Percentiles rank a stretch among this genome's conserved stretches.
Conservation (phyloP, 2,888 invertebrate genomes). For the Macroteleia sp. region DNA sequence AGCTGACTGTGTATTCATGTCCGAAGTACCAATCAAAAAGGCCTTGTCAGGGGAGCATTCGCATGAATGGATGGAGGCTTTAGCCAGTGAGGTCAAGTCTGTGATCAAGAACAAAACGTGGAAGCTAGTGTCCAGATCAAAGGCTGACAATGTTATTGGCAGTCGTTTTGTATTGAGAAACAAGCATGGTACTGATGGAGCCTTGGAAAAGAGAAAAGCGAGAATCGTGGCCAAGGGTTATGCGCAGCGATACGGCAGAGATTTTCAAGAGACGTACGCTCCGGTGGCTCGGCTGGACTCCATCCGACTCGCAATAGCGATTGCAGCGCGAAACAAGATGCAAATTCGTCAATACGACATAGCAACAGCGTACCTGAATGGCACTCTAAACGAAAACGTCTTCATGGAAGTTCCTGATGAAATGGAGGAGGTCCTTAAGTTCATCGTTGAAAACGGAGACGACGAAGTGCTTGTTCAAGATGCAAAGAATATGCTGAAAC, state of each 20-base stretch:
- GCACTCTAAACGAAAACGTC: slow-evolving; percentile 46
- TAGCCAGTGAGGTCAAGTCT: slow-evolving; percentile 25
- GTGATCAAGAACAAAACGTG: slow-evolving; percentile 41
- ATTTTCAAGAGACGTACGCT: slow-evolving; percentile 13
- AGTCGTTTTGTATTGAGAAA: slow-evolving; percentile 10
- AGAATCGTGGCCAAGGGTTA: slow-evolving; percentile 22
- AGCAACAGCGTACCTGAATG: slow-evolving; percentile 67
- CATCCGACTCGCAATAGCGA: background rate
- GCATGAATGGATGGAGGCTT: slow-evolving; percentile 30
- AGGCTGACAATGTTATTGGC: background rate
- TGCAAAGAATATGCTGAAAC: background rate
- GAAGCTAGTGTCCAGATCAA: slow-evolving; percentile 22
- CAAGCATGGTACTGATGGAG: background rate
- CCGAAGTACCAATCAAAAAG: slow-evolving; percentile 16
- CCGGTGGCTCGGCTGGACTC: slow-evolving; percentile 11
- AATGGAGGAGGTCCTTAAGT: background rate
- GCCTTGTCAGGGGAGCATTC: slow-evolving; percentile 14
- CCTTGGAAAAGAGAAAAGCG: slow-evolving; percentile 1
- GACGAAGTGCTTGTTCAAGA: background rate
- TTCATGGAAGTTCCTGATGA: slow-evolving; percentile 10
- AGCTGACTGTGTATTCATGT: slow-evolving; percentile 1
- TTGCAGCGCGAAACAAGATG: slow-evolving; percentile 32
- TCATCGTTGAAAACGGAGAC: background rate
- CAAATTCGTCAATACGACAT: slow-evolving; percentile 64
- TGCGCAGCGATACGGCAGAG: background rate